A percentile compares a stretch with the other conserved stretches of the same genome.
Conservation (phyloP, 2,888 invertebrate species). For the Tromatobia lineatoria region DNA sequence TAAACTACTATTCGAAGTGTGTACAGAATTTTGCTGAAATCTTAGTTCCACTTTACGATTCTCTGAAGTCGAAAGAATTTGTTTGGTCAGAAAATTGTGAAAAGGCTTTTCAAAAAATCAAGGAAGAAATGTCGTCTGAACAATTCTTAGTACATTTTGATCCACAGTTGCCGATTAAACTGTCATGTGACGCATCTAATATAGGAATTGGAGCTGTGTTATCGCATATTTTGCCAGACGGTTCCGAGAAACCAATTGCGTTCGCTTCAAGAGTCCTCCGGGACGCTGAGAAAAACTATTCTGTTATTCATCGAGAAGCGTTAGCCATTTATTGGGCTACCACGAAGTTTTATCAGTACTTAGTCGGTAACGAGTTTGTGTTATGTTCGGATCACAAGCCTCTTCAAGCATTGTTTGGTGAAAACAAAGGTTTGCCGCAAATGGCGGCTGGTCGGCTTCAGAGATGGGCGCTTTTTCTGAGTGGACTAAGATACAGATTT, state of each 20-base stretch:
- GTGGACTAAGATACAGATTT: slow-evolving; percentile 69
- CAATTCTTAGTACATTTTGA: slow-evolving; percentile 66
- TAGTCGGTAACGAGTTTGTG: slow-evolving; percentile 77
- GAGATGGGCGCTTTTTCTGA: slow-evolving; percentile 75
- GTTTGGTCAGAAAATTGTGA: slow-evolving; percentile 76
- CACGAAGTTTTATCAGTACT: slow-evolving; percentile 80
- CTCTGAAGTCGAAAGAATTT: slow-evolving; percentile 60
- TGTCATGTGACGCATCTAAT: slow-evolving; percentile 67
- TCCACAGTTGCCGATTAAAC: slow-evolving; percentile 57
- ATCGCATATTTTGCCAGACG: slow-evolving; percentile 73
- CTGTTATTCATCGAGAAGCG: slow-evolving; percentile 79
- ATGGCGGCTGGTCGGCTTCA: slow-evolving; percentile 79
- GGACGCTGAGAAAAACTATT: slow-evolving; percentile 78
- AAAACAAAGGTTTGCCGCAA: slow-evolving; percentile 77
- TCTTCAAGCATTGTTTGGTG: slow-evolving; percentile 75
- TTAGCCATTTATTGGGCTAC: slow-evolving; percentile 80
- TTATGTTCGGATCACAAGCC: slow-evolving; percentile 79
- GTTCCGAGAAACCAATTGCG: slow-evolving; percentile 73
- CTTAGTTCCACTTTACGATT: slow-evolving; percentile 75
- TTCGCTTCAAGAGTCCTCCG: slow-evolving; percentile 77
- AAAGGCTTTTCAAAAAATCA: slow-evolving; percentile 76
- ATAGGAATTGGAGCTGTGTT: slow-evolving; percentile 77
- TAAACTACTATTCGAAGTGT: slow-evolving; percentile 82
- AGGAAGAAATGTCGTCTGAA: slow-evolving; percentile 67
- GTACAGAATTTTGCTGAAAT: slow-evolving; percentile 75